Evolutionary conservation across 2,797 vertebrate genomes (phyloP).

Genomic region (Sparus aurata): DNA sequence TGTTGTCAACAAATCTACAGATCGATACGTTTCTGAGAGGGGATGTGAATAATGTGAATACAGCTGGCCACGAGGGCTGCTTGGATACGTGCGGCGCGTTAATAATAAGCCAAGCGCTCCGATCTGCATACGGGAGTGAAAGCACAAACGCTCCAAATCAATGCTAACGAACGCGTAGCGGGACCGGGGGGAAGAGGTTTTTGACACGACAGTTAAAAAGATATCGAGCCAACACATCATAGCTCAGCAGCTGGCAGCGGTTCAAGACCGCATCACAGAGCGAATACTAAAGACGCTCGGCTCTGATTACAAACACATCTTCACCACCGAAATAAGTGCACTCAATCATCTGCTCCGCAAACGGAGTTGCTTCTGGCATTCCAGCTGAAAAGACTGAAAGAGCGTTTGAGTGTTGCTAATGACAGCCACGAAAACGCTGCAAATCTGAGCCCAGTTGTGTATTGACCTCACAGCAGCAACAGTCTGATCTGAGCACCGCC

Average conservation of each 20-base stretch:
- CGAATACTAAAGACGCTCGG: conserved; percentile 1
- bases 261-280: neutral
- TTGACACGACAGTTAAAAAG: neutral
- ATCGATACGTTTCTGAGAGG: conserved; percentile 30
- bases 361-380: neutral
- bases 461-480: neutral
- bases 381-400: neutral
- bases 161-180: neutral
- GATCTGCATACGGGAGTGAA: neutral
- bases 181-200: neutral
- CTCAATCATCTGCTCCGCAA: neutral
- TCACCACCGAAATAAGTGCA: conserved; percentile 1
- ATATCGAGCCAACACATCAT: neutral
- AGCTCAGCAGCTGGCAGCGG: neutral
- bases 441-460: neutral
- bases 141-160: conserved; percentile 3
- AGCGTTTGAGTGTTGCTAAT: neutral
- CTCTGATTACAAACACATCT: neutral
- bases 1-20: conserved; percentile 34
- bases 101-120: neutral
- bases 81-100: neutral
- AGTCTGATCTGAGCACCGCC: neutral
- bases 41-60: conserved; percentile 30
- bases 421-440: no score
- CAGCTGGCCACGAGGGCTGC: neutral